Evolutionary conservation across 2,888 invertebrate genomes (phyloP), one percentile per base, ranked within the genome.

Genomic region (Rhabditophanes sp.): DNA sequence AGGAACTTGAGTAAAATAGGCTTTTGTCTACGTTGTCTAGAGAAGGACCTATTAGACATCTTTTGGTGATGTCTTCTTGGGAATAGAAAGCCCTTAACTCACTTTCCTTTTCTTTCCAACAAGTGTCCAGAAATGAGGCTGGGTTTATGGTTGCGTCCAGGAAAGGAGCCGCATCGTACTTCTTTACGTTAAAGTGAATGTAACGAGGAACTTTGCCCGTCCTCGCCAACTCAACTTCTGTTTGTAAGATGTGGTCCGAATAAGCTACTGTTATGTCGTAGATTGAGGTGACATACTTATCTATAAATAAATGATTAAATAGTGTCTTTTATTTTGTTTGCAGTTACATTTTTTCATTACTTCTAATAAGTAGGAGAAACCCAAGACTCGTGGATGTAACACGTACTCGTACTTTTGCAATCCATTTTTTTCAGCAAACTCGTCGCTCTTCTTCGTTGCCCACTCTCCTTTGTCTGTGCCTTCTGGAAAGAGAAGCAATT

Each of bases 381-480:
- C 84, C 0, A 80, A 82, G 3, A 80, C 81, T 42, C 80, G 75
- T 1, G 84, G 84, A 65, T 84, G 82, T 3, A 84, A 69, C 1
- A 80, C 78, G 58, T 76, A 75, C 6, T 76, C 71, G 63, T 80
- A 82, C 30, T 68, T 66, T 43, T 69, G 49, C 14, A 82, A 68
- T 9, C 47, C 46, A 61, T 78, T 73, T 42, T 73, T 73, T 14
- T 68, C 67, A 0, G 83, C 82, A 66, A 75, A 82, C 44, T 69
- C 70, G 54, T 80, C 74, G 48, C 82, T 82, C 23, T 75, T 75
- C 14, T 65, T 68, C 48, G 75, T 75, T 33, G 80, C 80, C 11
- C 72, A 69, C 16, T 71, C 68, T 16, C 79, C 79, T 35, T 82
- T 69, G 64, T 85, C 82, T 0, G 84, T 84, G 8, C 84, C 84